Percentiles rank a stretch among this genome's conserved stretches.
Conservation (phyloP, 2,113 vertebrate species). For the Periophthalmodon schlosseri region DNA sequence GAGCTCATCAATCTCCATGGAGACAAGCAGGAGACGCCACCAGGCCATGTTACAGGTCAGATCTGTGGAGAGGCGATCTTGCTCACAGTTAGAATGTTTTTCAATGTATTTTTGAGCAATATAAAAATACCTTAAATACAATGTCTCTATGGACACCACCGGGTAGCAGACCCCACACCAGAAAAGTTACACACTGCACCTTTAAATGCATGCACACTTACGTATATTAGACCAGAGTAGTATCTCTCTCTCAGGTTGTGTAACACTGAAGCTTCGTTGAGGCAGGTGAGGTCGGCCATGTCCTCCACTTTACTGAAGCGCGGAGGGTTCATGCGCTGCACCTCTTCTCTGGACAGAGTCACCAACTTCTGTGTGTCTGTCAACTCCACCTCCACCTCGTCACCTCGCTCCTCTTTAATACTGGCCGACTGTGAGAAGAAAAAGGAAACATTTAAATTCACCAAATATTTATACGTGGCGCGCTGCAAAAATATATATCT, state of each 20-base stretch:
- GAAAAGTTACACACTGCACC: too few relatives aligned
- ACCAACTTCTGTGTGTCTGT: slow-evolving; percentile 75
- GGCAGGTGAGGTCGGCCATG: slow-evolving; percentile 85
- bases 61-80: too few relatives aligned
- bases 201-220: slow-evolving; percentile 51
- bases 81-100: too few relatives aligned
- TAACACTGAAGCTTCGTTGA: slow-evolving; percentile 83
- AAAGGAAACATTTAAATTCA: neutral
- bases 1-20: too few relatives aligned
- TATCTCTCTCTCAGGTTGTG: slow-evolving; percentile 83
- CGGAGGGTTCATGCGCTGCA: slow-evolving; percentile 83
- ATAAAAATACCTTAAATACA: too few relatives aligned
- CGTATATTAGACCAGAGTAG: slow-evolving; percentile 82
- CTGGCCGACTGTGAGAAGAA: slow-evolving; percentile 73
- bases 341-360: slow-evolving; percentile 79
- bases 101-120: too few relatives aligned
- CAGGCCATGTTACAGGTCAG: too few relatives aligned
- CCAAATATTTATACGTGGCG: too few relatives aligned
- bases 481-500: too few relatives aligned
- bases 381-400: slow-evolving; percentile 83
- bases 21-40: too few relatives aligned
- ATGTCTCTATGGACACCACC: neutral
- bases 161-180: too few relatives aligned
- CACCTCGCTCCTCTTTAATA: slow-evolving; percentile 76
- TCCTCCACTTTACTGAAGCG: slow-evolving; percentile 85